Percentiles rank a stretch among this genome's conserved stretches.
Conservation (phyloP, 2,113 vertebrate genomes). For the Alaudala cheleensis region DNA sequence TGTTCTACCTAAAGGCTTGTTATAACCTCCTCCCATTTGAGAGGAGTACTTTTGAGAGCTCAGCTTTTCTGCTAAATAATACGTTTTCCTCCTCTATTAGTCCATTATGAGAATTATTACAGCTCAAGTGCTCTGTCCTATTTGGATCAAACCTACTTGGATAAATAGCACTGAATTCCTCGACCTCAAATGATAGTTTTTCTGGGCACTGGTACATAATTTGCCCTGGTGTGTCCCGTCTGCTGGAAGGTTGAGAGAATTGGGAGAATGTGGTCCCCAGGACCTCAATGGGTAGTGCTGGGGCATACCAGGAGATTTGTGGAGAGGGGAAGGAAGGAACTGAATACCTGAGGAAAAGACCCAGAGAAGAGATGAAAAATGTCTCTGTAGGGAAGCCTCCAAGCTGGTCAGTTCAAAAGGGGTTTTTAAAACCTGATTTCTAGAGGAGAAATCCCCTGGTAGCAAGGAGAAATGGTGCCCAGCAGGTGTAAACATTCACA, state of each 20-base stretch:
- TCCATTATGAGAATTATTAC: not conserved
- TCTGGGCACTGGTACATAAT: not conserved
- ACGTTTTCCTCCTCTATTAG: not conserved
- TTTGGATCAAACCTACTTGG: conserved; percentile 32
- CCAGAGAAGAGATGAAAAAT: not conserved
- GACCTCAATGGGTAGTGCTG: not conserved
- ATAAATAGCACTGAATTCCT: not conserved
- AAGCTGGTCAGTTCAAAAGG: not conserved
- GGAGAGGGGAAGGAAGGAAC: not conserved
- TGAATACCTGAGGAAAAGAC: not conserved
- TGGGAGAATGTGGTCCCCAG: not conserved
- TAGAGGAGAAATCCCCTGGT: not conserved
- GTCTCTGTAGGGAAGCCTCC: not conserved
- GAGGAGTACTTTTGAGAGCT: not conserved
- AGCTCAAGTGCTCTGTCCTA: not conserved
- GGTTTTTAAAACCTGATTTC: not conserved
- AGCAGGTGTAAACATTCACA: not conserved
- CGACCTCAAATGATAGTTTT: not conserved
- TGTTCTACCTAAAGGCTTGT: not conserved
- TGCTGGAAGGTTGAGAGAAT: not conserved
- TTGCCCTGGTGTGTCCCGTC: not conserved
- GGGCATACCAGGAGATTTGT: not conserved
- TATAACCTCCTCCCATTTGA: conserved; percentile 37
- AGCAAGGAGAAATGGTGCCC: not conserved
- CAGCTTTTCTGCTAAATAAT: conserved; percentile 22